Evolutionary conservation across 2,113 vertebrate species (phyloP), one percentile per base, ranked within the genome.

Genomic region (Microtus pennsylvanicus): DNA sequence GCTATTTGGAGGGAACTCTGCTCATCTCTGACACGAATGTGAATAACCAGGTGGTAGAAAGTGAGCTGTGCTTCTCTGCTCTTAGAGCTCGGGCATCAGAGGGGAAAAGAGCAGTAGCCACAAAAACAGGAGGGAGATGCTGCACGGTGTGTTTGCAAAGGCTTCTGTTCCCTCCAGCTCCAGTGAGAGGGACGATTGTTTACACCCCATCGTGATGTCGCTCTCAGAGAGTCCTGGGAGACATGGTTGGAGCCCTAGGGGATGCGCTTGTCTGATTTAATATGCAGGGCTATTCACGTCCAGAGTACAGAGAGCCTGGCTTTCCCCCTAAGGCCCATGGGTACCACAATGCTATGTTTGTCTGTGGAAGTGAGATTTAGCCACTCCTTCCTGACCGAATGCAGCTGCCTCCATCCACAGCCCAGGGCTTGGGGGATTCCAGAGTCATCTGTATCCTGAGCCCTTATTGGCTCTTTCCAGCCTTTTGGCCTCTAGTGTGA

Each of bases 251-350:
- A 93, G 90, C 65, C 95, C 77, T 12, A 12, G 65, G 97, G 76
- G 92, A 78, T 28, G 7, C 0, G 77, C 91, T 89, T 52, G 82
- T 92, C 93, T 96, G 89, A 89, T 95, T 97, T 96, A 76, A 80
- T 93, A 83, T 80, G 94, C 95, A 72, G 50, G 90, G 89, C 38
- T 8, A 7, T 89, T 92, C 92, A 24, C 11, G 50, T 55, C 17
- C 17, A 76, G 76, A 83, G 33, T 28, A 58, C 89, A 70, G 55
- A 75, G 63, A 26, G 92, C 52, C 93, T 30, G 77, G 92, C 72
- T 90, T 90, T 75, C 45, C 33, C 81, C 0, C 0, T 35, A 69
- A 77, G 67, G 81, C 88, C 35, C 28, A 0, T 1, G 69, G 87
- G 50, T 10, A 45, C 85, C 94, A 80, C 92, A 67, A 22, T 69